phyloP scores from a whole-genome alignment of 1,140 invertebrate genomes.

The Atta cephalotes region DNA sequence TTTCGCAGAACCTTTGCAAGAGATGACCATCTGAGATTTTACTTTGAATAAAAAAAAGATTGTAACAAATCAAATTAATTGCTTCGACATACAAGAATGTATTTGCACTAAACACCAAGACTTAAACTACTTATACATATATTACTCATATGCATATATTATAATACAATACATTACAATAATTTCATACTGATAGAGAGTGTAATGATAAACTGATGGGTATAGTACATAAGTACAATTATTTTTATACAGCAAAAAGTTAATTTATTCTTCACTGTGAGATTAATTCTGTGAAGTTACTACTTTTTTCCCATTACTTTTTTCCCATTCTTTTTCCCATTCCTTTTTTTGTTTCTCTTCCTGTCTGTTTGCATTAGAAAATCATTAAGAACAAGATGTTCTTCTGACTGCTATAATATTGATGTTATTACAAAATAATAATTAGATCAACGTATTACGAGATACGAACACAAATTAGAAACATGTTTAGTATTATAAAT shows the following conservation, averaged over 20 bases:
- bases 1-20: background rate
- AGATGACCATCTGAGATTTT: conserved; percentile 7
- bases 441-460: background rate
- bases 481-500: background rate
- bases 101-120: background rate
- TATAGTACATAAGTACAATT: background rate
- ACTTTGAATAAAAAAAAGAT: conserved; percentile 11
- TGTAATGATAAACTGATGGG: background rate
- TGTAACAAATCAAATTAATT: background rate
- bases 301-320: background rate
- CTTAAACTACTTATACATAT: background rate
- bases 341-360: background rate
- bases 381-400: background rate
- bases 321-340: background rate
- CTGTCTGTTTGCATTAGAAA: background rate
- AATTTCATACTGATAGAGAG: background rate
- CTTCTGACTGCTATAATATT: background rate
- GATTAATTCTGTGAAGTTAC: background rate
- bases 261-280: background rate
- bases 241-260: background rate
- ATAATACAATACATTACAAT: background rate
- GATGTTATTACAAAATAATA: background rate
- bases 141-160: background rate
- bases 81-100: background rate
- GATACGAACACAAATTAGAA: background rate